Percentiles rank a stretch among this genome's conserved stretches.
Evolutionary conservation across 2,797 vertebrate species (phyloP).

Genomic region (Crocodylus rhombifer): DNA sequence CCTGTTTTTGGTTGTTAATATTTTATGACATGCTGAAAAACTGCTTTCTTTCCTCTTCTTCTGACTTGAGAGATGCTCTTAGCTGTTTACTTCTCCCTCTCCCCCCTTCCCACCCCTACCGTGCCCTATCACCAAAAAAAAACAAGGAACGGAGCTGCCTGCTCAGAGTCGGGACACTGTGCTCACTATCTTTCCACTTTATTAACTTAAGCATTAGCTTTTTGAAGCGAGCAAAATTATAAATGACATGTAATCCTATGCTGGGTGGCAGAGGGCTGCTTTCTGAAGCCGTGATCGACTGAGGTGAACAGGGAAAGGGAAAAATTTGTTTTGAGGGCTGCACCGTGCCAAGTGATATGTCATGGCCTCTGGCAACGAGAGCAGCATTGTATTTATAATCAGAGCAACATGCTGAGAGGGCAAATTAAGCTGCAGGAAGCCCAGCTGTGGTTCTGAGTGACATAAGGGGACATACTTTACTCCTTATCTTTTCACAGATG

Average conservation of each 20-base stretch:
- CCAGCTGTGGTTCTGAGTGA: constrained; percentile 59
- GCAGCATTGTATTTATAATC: constrained; percentile 71
- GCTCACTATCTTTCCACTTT: constrained; percentile 70
- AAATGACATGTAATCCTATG: constrained; percentile 67
- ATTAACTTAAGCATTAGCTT: constrained; percentile 74
- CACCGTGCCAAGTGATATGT: constrained; percentile 60
- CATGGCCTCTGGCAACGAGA: constrained; percentile 62
- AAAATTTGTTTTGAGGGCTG: constrained; percentile 58
- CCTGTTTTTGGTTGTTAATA: constrained; percentile 9
- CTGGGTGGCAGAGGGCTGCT: constrained; percentile 62
- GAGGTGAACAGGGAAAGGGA: constrained; percentile 70
- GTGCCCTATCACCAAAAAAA: constrained; percentile 60
- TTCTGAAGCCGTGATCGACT: constrained; percentile 55
- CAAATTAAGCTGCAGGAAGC: constrained; percentile 63
- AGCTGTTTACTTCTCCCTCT: constrained; percentile 54
- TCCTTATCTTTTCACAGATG: constrained; percentile 65
- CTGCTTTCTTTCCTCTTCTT: constrained; percentile 35
- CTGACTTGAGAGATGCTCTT: constrained; percentile 38
- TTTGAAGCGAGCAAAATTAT: constrained; percentile 67
- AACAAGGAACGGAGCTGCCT: constrained; percentile 50
- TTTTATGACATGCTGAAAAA: background rate
- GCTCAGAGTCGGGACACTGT: background rate
- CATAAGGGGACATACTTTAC: constrained; percentile 55
- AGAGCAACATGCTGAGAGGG: constrained; percentile 66
- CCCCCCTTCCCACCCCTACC: constrained; percentile 35